Percentiles rank a stretch among this genome's conserved stretches.
phyloP scores from a whole-genome alignment of 2,113 vertebrate genomes.

The Butorides virescens region DNA sequence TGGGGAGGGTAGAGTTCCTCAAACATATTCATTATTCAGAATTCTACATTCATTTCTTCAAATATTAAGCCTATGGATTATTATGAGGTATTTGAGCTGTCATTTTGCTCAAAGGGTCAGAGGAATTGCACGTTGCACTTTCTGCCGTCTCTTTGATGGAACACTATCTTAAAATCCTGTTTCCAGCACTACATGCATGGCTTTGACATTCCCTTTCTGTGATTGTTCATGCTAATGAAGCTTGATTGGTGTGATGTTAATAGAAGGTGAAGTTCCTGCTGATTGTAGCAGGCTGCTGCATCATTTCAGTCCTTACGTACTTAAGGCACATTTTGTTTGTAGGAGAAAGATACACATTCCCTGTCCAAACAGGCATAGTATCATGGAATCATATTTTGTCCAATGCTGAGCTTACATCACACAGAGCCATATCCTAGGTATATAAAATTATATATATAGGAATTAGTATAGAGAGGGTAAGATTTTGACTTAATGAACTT shows the following conservation, averaged over 20 bases:
- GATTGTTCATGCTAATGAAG: neutral
- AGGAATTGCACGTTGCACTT: neutral
- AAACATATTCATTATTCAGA: neutral
- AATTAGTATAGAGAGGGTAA: neutral
- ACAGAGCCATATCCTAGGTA: neutral
- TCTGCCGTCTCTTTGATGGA: neutral
- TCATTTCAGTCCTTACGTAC: neutral
- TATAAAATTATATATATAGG: neutral
- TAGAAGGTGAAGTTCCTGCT: neutral
- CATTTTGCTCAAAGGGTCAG: neutral
- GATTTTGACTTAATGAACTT: neutral
- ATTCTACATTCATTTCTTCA: neutral
- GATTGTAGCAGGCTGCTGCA: neutral
- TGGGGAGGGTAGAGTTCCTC: neutral
- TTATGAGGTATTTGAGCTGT: neutral
- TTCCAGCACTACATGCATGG: neutral
- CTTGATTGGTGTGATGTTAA: neutral
- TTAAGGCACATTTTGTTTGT: neutral
- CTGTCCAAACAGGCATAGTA: neutral
- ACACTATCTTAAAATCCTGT: neutral
- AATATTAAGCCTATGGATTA: neutral
- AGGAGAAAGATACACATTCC: neutral
- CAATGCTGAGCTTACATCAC: neutral
- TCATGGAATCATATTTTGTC: neutral
- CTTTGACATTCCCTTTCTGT: neutral